Conservation (phyloP, 2,113 vertebrate species). For the Grantiella picta region DNA sequence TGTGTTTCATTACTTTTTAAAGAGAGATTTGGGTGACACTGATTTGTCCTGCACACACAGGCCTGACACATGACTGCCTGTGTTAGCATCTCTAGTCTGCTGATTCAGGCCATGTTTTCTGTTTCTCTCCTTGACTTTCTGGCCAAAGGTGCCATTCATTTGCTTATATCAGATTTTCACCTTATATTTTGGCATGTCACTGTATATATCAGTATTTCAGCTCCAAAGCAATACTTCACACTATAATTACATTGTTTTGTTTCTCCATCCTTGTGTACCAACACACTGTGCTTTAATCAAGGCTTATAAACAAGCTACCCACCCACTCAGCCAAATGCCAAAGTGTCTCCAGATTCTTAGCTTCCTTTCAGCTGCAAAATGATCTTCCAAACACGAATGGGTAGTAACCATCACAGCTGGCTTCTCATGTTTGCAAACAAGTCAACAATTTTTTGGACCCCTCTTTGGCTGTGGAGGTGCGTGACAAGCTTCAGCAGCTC, state of each 20-base stretch:
- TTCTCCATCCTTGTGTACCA: neutral
- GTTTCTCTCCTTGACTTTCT: neutral
- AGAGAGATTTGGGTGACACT: neutral
- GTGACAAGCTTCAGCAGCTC: neutral
- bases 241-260: neutral
- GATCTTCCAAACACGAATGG: neutral
- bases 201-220: neutral
- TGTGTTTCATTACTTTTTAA: neutral
- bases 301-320: neutral
- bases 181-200: neutral
- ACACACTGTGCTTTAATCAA: neutral
- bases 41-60: neutral
- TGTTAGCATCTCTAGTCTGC: accelerated
- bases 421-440: neutral
- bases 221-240: neutral
- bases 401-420: neutral
- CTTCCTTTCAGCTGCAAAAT: neutral
- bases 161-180: neutral
- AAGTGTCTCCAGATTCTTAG: neutral
- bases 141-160: neutral
- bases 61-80: neutral
- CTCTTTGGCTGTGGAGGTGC: neutral
- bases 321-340: neutral
- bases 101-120: neutral
- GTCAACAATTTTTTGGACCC: neutral